These are phyloP conservation scores for Cantharis flavilabris DNA, from an alignment of 2,888 invertebrate species.

Conservation along the genomic window DNA sequence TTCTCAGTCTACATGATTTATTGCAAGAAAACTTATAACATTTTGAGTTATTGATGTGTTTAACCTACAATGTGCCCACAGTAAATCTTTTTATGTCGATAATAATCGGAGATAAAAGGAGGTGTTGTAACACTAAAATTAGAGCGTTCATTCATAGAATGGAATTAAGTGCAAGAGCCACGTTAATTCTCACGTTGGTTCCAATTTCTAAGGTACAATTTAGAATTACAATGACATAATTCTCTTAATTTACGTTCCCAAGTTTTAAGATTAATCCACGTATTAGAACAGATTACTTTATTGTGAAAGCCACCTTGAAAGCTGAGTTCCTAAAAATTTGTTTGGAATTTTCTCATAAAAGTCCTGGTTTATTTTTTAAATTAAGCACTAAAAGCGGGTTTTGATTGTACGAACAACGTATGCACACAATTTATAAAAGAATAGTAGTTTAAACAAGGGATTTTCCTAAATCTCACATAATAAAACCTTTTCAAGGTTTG, in stretches of 20 bases:
- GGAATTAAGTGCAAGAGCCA: background rate
- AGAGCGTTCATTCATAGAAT: background rate
- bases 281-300: background rate
- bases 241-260: background rate
- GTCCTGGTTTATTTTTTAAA: background rate
- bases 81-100: background rate
- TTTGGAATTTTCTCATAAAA: background rate
- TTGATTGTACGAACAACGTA: background rate
- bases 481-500: background rate
- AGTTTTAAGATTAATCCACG: background rate
- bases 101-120: background rate
- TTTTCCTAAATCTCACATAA: background rate
- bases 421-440: background rate
- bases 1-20: background rate
- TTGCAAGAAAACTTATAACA: background rate
- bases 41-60: background rate
- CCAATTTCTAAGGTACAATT: background rate
- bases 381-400: background rate
- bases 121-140: background rate
- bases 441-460: background rate
- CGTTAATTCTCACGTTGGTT: background rate
- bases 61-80: background rate
- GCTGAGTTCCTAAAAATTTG: background rate
- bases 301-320: background rate
- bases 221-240: background rate